Evolutionary conservation across 1,140 invertebrate genomes (phyloP), one percentile per base, ranked within the genome.

Genomic region (Drosophila carrolli): DNA sequence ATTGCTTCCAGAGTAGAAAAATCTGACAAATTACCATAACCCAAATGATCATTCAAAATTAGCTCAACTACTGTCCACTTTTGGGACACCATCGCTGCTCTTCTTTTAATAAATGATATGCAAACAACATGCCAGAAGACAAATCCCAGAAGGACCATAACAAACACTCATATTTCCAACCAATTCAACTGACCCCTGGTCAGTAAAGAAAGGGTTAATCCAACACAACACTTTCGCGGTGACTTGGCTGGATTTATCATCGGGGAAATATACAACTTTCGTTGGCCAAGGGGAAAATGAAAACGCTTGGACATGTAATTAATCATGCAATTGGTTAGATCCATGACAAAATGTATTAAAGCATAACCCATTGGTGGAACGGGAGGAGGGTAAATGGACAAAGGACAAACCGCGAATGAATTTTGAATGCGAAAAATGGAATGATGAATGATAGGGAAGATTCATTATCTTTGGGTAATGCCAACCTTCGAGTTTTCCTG

Each of bases 241-340:
- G 60, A 79, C 76, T 71, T 58, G 62, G 50, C 58, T 37, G 40
- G 46, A 70, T 79, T 65, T 72, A 62, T 77, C 65, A 61, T 66
- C 61, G 43, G 41, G 62, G 62, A 71, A 40, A 68, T 27, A n/a
- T 16, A 32, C 16, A 38, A 14, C 14, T 44, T 32, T 4, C 2
- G n/a, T 6, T 19, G 27, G 2, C 6, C 23, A 58, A 5, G 29
- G 48, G 48, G 48, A 13, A 8, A 7, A 13, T 0, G 5, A 48
- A 11, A 23, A 16, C 8, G 4, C 50, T 48, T 65, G 66, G 67
- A 71, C 65, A 71, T 63, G 76, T 79, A 84, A 84, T 84, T 84
- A 84, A 84, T 84, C 81, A 84, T 80, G 73, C 58, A 84, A 84
- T 84, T 84, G 81, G 76, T 77, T 51, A 76, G 75, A 71, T 66